Conservation (phyloP, 2,113 vertebrate genomes). For the Misgurnus anguillicaudatus region DNA sequence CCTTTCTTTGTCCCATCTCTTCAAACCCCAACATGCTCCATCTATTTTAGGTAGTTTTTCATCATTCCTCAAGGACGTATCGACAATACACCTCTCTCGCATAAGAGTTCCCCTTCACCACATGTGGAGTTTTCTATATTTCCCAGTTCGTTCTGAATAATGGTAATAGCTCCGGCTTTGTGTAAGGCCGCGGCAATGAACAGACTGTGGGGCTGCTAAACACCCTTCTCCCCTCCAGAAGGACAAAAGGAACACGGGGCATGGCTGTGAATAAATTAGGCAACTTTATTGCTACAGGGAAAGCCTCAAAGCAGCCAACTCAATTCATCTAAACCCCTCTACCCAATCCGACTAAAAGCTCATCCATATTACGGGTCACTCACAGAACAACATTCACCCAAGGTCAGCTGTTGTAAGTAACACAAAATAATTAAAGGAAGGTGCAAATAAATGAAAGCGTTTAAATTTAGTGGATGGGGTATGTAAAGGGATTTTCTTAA, state of each 20-base stretch:
- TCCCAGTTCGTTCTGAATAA: constrained; percentile 38
- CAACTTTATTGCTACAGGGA: constrained; percentile 61
- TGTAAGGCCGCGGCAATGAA: constrained; percentile 1
- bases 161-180: constrained; percentile 40
- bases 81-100: constrained; percentile 12
- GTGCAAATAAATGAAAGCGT: constrained; percentile 42
- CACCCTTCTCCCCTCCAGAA: constrained; percentile 18
- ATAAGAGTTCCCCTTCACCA: constrained; percentile 26
- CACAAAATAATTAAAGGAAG: constrained; percentile 9
- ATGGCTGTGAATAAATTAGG: constrained; percentile 36
- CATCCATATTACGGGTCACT: constrained; percentile 62
- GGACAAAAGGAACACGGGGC: constrained; percentile 48
- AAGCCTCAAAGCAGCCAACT: constrained; percentile 43
- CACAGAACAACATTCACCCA: constrained; percentile 57
- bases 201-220: background rate
- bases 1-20: background rate
- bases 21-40: background rate
- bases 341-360: constrained; percentile 80
- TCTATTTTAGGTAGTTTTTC: constrained; percentile 32
- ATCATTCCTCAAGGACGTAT: constrained; percentile 32
- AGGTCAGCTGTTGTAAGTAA: constrained; percentile 46
- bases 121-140: constrained; percentile 17
- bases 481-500: constrained; percentile 35
- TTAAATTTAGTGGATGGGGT: constrained; percentile 3
- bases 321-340: constrained; percentile 61